phyloP scores from a whole-genome alignment of 2,797 vertebrate species.

The Psittacula echo region DNA sequence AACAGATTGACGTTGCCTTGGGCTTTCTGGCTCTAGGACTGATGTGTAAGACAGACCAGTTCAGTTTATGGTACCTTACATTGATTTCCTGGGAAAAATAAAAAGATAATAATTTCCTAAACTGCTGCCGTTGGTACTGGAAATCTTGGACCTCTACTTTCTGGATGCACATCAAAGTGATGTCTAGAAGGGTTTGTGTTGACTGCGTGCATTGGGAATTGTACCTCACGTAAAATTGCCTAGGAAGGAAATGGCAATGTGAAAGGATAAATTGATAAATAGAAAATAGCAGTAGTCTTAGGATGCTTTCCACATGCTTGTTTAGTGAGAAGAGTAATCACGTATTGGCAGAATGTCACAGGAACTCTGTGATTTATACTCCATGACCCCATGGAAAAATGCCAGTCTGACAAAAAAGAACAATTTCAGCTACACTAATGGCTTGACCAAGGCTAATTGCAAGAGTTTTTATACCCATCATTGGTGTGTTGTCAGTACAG shows the following conservation, averaged over 20 bases:
- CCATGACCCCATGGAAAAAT: constrained; percentile 46
- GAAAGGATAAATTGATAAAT: not conserved
- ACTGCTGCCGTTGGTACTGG: not conserved
- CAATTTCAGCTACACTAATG: constrained; percentile 60
- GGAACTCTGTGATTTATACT: constrained; percentile 46
- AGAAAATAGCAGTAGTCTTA: not conserved
- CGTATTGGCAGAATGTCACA: constrained; percentile 15
- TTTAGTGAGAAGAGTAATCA: not conserved
- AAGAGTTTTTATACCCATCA: constrained; percentile 48
- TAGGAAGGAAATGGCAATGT: not conserved
- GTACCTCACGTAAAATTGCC: not conserved
- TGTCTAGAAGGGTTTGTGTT: not conserved
- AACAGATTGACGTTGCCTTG: not conserved
- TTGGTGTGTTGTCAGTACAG: constrained; percentile 55
- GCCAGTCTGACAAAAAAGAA: constrained; percentile 69
- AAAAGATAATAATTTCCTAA: not conserved
- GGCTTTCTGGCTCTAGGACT: constrained; percentile 32
- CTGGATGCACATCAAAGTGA: not conserved
- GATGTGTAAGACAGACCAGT: constrained; percentile 2
- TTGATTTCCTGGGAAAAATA: not conserved
- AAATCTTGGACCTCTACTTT: not conserved
- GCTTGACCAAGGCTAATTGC: constrained; percentile 56
- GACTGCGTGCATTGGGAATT: not conserved
- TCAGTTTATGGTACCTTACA: not conserved
- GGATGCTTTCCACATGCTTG: not conserved